phyloP scores from a whole-genome alignment of 2,113 vertebrate species.

The Caretta caretta region DNA sequence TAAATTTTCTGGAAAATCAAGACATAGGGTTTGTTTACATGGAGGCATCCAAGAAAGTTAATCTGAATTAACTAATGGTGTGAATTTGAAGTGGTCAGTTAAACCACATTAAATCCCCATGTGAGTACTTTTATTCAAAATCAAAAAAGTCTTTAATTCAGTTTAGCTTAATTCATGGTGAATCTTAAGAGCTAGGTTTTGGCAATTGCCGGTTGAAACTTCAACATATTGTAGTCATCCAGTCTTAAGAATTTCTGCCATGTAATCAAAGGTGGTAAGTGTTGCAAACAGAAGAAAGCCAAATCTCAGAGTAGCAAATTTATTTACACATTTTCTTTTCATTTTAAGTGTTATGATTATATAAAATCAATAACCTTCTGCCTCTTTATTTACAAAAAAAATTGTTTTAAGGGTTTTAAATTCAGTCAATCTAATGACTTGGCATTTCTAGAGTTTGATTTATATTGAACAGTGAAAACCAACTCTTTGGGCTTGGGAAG shows the following conservation, averaged over 20 bases:
- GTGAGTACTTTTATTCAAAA: too few species aligned
- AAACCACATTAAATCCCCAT: too few species aligned
- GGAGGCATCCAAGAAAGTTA: too few species aligned
- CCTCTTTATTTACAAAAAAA: not conserved
- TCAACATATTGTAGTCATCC: not conserved
- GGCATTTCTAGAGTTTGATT: not conserved
- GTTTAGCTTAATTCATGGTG: not conserved
- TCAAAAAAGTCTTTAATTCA: too few species aligned
- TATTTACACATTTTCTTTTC: slow-evolving; percentile 17
- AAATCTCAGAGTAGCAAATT: too few species aligned
- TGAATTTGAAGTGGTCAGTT: too few species aligned
- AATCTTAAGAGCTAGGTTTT: not conserved
- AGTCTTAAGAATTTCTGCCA: too few species aligned
- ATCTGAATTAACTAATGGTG: too few species aligned
- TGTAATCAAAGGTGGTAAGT: too few species aligned
- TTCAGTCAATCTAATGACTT: not conserved
- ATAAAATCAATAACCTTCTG: not conserved
- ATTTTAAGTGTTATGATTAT: not conserved
- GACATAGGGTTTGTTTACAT: not conserved
- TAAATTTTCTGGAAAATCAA: slow-evolving; percentile 22
- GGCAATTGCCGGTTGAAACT: not conserved
- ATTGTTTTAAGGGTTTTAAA: not conserved
- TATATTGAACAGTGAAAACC: not conserved
- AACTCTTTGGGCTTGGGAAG: too few species aligned
- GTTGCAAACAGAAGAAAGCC: too few species aligned